Evolutionary conservation across 2,113 vertebrate species (phyloP), one percentile per base, ranked within the genome.

Genomic region (Nothobranchius kuhntae): DNA sequence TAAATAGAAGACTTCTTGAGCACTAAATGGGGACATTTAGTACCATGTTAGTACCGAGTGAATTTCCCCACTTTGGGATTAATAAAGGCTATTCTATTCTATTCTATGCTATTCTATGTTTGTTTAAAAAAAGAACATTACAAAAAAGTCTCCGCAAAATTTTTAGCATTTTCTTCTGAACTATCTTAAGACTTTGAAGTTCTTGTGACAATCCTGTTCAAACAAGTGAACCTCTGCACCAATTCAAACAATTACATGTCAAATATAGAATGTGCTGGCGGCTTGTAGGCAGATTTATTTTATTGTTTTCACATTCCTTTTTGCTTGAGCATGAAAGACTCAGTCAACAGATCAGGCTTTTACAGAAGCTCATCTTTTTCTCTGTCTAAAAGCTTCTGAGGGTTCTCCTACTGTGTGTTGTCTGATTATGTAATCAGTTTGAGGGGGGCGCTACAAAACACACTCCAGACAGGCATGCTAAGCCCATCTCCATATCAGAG

Each of bases 371-470:
- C 10, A 55, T 24, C 45, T 9, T 40, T 30, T 61, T 50, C 2
- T 42, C 3, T 2, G 10, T 58, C 40, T 65, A 36, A 62, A 59
- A 45, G 51, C 44, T 65, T 48, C 13, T 59, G 24, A 51, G 30
- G 56, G 8, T 42, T 50, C 14, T 6, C 15, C 26, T 7, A 4
- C 57, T 64, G 17, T 14, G 26, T 59, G 21, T 38, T 67, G 44
- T 63, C 69, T 78, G 67, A 73, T 71, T 73, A 59, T 66, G 17
- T 67, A 63, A 73, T 35, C 50, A 64, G 48, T 24, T 45, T 15
- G 8, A 54, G 46, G 17, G 42, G 56, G 48, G 48, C 21, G 54
- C 59, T 76, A 47, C 30, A 56, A 65, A 69, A 47, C 42, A 71
- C 17, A n/a, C 51, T 14, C 10, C 55, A 67, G 45, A 67, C 24